Percentiles rank a stretch among this genome's conserved stretches.
Evolutionary conservation across 2,888 invertebrate species (phyloP).

Genomic region (Stenotaenia linearis): DNA sequence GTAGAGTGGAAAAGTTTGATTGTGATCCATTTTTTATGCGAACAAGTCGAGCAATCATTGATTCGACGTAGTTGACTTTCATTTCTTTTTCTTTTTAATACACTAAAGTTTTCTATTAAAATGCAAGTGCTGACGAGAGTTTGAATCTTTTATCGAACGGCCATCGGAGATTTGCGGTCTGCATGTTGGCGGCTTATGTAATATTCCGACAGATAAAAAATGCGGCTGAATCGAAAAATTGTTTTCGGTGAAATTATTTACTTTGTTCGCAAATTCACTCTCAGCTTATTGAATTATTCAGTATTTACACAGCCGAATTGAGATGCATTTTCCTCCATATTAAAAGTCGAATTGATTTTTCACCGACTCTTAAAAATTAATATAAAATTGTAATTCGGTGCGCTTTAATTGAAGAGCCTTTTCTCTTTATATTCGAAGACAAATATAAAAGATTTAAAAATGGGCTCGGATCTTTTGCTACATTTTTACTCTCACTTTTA

Average conservation of each 20-base stretch:
- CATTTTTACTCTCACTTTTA: neutral
- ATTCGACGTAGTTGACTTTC: neutral
- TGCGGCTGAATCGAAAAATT: neutral
- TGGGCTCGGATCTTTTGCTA: neutral
- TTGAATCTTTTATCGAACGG: neutral
- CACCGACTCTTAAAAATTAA: neutral
- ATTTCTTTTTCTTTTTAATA: neutral
- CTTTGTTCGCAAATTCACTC: neutral
- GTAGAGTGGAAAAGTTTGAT: slow-evolving; percentile 1
- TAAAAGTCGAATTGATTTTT: neutral
- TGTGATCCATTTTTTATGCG: slow-evolving; percentile 16
- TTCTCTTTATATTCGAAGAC: neutral
- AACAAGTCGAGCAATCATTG: neutral
- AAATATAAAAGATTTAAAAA: neutral
- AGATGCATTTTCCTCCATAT: neutral
- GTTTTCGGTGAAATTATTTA: neutral
- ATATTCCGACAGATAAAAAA: neutral
- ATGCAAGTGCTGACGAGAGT: neutral
- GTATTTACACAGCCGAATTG: neutral
- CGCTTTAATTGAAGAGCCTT: neutral
- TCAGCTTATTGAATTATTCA: neutral
- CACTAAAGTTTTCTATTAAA: neutral
- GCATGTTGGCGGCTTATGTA: neutral
- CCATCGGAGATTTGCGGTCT: neutral
- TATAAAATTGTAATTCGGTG: neutral